Evolutionary conservation across 92 coral and sea anemone genomes (phyloP).

Genomic region (Porites divaricata): DNA sequence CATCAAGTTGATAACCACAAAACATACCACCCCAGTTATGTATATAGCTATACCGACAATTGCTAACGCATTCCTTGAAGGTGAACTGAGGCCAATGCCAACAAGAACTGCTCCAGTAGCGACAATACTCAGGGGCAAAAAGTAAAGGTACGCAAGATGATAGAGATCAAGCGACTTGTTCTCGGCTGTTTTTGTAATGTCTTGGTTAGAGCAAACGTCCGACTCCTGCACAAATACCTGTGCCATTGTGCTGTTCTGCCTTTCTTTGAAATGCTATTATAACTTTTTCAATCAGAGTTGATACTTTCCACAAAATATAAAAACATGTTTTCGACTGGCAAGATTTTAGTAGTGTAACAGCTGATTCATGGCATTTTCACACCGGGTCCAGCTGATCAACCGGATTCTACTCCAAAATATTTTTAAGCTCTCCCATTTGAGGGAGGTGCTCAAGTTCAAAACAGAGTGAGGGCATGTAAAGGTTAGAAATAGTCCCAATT

Average conservation of each 20-base stretch:
- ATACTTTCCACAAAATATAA: too few relatives aligned
- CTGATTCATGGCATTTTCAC: too few relatives aligned
- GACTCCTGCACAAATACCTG: too few relatives aligned
- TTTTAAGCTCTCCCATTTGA: neutral
- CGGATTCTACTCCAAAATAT: neutral
- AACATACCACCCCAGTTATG: conserved; percentile 3
- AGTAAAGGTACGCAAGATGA: neutral
- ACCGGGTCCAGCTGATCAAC: neutral
- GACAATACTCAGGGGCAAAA: conserved; percentile 18
- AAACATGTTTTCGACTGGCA: too few relatives aligned
- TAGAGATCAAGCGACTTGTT: neutral
- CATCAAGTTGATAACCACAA: conserved; percentile 7
- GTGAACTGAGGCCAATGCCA: conserved; percentile 9
- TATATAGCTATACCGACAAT: neutral
- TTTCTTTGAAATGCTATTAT: too few relatives aligned
- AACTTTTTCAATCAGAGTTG: too few relatives aligned
- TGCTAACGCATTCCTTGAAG: conserved; percentile 3
- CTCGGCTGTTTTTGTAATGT: too few relatives aligned
- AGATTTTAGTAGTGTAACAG: too few relatives aligned
- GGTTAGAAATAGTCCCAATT: too few relatives aligned
- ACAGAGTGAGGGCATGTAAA: neutral
- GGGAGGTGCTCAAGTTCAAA: neutral
- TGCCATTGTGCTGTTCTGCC: neutral
- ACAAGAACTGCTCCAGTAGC: conserved; percentile 25
- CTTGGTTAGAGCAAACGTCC: too few relatives aligned